A percentile compares a stretch with the other conserved stretches of the same genome.
Conservation (phyloP, 2,113 vertebrate genomes). For the Martes martes region DNA sequence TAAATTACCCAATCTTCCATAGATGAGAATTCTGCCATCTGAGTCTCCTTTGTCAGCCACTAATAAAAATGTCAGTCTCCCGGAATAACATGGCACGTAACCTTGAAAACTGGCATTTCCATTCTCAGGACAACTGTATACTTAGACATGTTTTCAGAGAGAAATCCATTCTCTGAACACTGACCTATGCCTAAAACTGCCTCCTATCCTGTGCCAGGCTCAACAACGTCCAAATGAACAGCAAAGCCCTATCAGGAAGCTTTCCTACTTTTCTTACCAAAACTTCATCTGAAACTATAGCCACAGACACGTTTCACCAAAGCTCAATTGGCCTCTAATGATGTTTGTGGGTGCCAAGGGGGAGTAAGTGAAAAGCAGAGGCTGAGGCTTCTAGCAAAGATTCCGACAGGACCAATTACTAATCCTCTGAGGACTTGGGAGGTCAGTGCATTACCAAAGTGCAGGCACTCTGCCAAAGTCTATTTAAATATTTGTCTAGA, state of each 20-base stretch:
- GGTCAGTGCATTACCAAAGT: neutral
- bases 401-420: constrained; percentile 12
- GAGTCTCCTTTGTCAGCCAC: neutral
- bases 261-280: neutral
- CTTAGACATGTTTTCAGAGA: neutral
- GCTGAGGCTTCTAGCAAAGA: neutral
- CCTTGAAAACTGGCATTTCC: too few relatives aligned
- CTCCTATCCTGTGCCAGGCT: neutral
- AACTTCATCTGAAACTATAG: neutral
- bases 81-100: too few relatives aligned
- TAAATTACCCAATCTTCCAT: neutral
- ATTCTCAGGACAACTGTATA: neutral
- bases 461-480: neutral
- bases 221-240: neutral
- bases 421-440: neutral
- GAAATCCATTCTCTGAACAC: neutral
- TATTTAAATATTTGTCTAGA: constrained; percentile 21
- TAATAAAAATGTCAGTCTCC: neutral
- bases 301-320: neutral
- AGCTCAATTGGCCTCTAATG: neutral
- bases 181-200: neutral
- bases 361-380: neutral
- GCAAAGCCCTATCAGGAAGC: neutral
- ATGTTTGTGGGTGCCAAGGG: neutral
- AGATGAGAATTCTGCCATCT: neutral